Conservation (phyloP, 2,888 invertebrate species). For the Dicyrtomina minuta region DNA sequence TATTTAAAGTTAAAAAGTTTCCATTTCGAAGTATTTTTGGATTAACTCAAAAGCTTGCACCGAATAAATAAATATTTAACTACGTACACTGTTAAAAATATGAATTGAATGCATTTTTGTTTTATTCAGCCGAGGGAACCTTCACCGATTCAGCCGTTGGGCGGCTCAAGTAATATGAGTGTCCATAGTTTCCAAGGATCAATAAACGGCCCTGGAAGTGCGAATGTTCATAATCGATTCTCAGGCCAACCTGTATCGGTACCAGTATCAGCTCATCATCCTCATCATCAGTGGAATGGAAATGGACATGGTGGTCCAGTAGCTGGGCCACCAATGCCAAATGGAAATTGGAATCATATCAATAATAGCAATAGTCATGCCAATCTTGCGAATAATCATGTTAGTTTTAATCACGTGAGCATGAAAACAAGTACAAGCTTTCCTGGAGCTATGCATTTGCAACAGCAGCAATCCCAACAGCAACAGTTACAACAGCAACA, state of each 20-base stretch:
- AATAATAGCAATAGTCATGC: slow-evolving; percentile 24
- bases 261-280: slow-evolving; percentile 28
- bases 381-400: slow-evolving; percentile 34
- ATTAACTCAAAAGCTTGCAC: no score
- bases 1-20: no score
- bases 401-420: slow-evolving; percentile 32
- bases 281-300: slow-evolving; percentile 39
- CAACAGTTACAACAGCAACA: slow-evolving; percentile 54
- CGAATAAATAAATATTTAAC: no score
- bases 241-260: slow-evolving; percentile 30
- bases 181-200: slow-evolving; percentile 42
- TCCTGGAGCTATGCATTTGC: slow-evolving; percentile 48
- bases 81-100: no score
- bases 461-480: slow-evolving; percentile 42
- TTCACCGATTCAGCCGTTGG: slow-evolving; percentile 43
- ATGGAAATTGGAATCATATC: slow-evolving; percentile 40
- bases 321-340: background rate
- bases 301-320: background rate
- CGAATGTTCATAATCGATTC: slow-evolving; percentile 34
- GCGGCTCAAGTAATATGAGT: slow-evolving; percentile 35
- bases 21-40: no score
- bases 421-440: slow-evolving; percentile 51
- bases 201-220: slow-evolving; percentile 33
- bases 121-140: slow-evolving; percentile 26
- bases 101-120: no score